phyloP scores from a whole-genome alignment of 2,888 invertebrate species.

The Meteorus cinctellus region DNA sequence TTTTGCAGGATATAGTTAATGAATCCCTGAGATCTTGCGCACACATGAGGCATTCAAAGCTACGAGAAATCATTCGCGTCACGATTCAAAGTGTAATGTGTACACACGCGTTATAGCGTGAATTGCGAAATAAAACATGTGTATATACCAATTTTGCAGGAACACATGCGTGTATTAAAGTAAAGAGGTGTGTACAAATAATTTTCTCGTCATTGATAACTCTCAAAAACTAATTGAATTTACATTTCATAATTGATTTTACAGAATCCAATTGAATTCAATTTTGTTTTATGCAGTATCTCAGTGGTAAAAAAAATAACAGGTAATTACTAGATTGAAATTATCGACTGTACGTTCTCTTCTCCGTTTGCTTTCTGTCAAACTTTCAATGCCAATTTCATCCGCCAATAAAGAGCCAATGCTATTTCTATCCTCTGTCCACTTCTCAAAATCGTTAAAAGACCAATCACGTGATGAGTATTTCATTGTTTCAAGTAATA shows the following conservation, averaged over 20 bases:
- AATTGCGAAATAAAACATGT: not conserved
- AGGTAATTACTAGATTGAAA: no score
- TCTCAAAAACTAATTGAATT: not conserved
- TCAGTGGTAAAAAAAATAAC: no score
- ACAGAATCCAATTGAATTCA: no score
- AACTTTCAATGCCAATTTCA: no score
- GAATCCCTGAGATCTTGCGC: conserved; percentile 6
- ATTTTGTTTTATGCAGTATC: no score
- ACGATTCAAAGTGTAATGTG: not conserved
- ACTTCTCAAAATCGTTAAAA: no score
- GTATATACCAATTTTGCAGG: not conserved
- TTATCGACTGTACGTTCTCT: no score
- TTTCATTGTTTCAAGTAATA: no score
- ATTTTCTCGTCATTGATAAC: not conserved
- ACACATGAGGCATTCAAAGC: conserved; percentile 13
- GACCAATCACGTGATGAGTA: no score
- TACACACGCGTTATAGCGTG: not conserved
- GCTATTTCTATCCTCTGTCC: no score
- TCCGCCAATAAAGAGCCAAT: no score
- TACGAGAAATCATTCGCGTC: not conserved
- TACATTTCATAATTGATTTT: not conserved
- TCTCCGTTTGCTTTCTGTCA: no score
- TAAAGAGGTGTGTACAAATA: not conserved
- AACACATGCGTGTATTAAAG: not conserved
- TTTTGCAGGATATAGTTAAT: not conserved